Base-by-base conservation (phyloP, 2,113 vertebrate species). In the Syngnathus typhle region DNA sequence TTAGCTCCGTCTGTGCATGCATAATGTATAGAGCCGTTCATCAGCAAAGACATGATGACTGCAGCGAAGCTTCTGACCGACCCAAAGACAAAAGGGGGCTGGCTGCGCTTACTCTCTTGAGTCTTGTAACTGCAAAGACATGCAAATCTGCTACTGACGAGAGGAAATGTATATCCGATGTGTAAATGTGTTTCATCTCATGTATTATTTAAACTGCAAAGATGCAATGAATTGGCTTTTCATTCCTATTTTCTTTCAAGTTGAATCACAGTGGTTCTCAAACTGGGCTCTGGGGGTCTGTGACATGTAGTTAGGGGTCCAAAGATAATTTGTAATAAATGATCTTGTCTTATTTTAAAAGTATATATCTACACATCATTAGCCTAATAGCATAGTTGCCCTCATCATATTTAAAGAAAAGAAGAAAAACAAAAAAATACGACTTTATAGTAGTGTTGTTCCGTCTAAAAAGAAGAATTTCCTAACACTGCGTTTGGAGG, bases 1-100 rank as follows among this genome's bases (percentile, higher is more conserved):
- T 84, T 75, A 80, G 51, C 62, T 37, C 51, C 18, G 23, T 64
- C 60, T 73, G 43, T 37, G 75, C 70, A 75, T 84, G 73, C 78
- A 85, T 84, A 80, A 85, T 86, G 69, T 65, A 78, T 47, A 44
- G 68, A 70, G 66, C 65, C 76, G 65, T 78, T 70, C 38, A 73
- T 86, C 82, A 82, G 75, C 76, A 70, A 59, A 76, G 70, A 46
- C 76, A 80, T 70, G 71, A 86, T 74, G 76, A 69, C 69, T 11
- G 59, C 56, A 66, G 67, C 77, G 71, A 60, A 69, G 16, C 32
- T 79, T 79, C 70, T 52, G 86, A 86, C 59, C 36, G 65, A 58
- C 77, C 70, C 63, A 43, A 73, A 74, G 76, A 81, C 68, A 62
- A 41, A 61, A 58, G 15, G 61, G 68, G 39, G 56, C 64, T 65